Evolutionary conservation across 1,140 invertebrate species (phyloP), one percentile per base, ranked within the genome.

Genomic region (Scaptomyza montana): DNA sequence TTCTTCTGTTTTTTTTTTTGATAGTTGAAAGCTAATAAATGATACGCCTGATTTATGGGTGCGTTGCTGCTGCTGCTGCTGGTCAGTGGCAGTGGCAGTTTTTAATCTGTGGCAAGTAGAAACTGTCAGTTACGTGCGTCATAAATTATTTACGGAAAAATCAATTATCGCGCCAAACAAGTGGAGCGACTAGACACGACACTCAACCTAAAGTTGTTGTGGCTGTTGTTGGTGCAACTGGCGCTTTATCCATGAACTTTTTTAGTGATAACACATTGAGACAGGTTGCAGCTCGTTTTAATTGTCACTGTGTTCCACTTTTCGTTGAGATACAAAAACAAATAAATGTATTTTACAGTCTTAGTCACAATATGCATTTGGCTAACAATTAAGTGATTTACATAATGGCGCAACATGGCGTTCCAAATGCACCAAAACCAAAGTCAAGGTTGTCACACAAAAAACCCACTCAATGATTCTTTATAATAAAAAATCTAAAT

Each of bases 61-160:
- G 62, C 55, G 47, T 50, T 60, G 30, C 30, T 33, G 30, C 5
- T 19, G 39, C 30, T 33, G 62, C 36, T 25, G 13, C 49, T 53
- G 49, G 36, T 10, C 39, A 25, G 25, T 54, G 59, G 74, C 77
- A 68, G 73, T 81, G 70, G 80, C 81, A 78, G 62, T 78, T 89
- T 74, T 79, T 78, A 89, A 89, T 89, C 80, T 89, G 68, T 70
- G 39, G 39, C 39, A 64, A 81, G 82, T 66, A 59, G 63, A 3
- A 59, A 41, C 73, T 89, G 84, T 89, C 85, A 89, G 77, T 80
- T 82, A 79, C 73, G 84, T 84, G 84, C 84, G 77, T 89, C 84
- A 89, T 89, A 89, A 89, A 89, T 89, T 89, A 89, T 89, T 81
- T 89, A 84, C 84, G 85, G 80, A 72, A 89, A 89, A 89, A 89